A percentile compares a stretch with the other conserved stretches of the same genome.
phyloP scores from a whole-genome alignment of 2,888 invertebrate species.

The Epiblema foenella region DNA sequence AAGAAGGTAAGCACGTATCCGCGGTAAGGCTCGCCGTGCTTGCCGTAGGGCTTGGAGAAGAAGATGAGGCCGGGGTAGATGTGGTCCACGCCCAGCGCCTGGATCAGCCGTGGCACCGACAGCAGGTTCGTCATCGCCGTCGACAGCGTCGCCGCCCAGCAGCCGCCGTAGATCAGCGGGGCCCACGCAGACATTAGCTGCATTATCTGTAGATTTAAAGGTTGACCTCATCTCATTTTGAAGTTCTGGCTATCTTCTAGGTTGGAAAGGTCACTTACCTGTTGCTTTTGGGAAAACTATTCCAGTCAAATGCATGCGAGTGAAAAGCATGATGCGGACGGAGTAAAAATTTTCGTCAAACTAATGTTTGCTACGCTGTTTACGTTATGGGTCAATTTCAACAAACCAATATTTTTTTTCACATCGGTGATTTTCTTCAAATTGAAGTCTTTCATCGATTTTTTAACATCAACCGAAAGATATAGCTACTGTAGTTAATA shows the following conservation, averaged over 20 bases:
- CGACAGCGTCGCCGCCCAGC: conserved; percentile 98
- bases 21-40: conserved; percentile 92
- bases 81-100: conserved; percentile 96
- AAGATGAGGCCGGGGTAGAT: conserved; percentile 97
- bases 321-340: no score
- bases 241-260: neutral
- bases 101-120: conserved; percentile 95
- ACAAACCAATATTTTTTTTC: no score
- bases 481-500: no score
- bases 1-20: conserved; percentile 97
- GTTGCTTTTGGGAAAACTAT: neutral
- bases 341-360: no score
- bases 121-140: conserved; percentile 97
- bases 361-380: no score
- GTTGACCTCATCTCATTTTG: neutral
- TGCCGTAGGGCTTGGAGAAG: conserved; percentile 96
- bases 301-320: no score
- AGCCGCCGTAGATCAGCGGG: conserved; percentile 97
- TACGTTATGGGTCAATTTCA: no score
- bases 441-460: no score
- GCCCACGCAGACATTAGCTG: conserved; percentile 94
- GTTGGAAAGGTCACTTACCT: neutral
- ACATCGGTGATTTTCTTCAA: no score
- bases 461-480: no score
- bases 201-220: conserved; percentile 86